Conservation (phyloP, 2,113 vertebrate species). For the Nettapus auritus region DNA sequence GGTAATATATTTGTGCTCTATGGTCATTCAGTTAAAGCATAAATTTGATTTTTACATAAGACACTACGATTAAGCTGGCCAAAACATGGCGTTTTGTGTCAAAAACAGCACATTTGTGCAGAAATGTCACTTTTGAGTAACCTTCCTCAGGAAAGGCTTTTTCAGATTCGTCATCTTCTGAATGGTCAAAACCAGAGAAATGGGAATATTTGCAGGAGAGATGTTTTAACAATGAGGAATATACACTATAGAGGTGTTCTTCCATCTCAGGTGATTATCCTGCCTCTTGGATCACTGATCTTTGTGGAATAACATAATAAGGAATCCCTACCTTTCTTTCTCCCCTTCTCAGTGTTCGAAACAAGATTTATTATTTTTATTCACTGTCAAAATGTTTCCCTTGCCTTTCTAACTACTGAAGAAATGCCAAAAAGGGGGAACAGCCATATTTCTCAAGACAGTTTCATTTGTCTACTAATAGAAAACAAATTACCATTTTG, state of each 20-base stretch:
- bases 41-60: not conserved
- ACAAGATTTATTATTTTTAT: not conserved
- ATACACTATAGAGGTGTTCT: not conserved
- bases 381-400: not conserved
- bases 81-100: not conserved
- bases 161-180: not conserved
- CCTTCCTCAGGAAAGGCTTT: not conserved
- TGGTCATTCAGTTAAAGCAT: not conserved
- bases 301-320: not conserved
- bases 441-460: not conserved
- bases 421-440: not conserved
- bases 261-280: not conserved
- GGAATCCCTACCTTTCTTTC: not conserved
- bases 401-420: not conserved
- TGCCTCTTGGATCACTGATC: fast-evolving
- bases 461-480: not conserved
- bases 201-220: not conserved
- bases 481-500: not conserved
- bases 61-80: not conserved
- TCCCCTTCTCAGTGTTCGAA: not conserved
- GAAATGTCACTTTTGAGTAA: not conserved
- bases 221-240: not conserved
- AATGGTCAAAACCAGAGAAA: not conserved
- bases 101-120: not conserved
- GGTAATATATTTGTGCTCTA: not conserved